phyloP scores from a whole-genome alignment of 2,797 vertebrate genomes.

The Diceros bicornis region DNA sequence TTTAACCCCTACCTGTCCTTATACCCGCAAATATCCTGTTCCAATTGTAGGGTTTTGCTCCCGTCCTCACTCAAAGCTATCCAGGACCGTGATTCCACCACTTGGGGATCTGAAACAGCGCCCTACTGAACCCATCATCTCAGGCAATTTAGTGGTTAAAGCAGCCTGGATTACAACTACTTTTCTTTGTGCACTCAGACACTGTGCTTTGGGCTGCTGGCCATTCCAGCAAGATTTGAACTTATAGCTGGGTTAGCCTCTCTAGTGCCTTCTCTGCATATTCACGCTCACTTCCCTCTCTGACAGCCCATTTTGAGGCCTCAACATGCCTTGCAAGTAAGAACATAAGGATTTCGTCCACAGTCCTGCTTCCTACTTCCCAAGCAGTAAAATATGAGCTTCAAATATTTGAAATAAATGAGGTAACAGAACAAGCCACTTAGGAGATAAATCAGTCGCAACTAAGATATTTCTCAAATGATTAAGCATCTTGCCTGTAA shows the following conservation, averaged over 20 bases:
- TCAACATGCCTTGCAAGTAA: background rate
- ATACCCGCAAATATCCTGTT: background rate
- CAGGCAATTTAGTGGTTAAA: background rate
- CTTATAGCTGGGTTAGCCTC: background rate
- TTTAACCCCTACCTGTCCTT: background rate
- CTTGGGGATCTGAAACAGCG: background rate
- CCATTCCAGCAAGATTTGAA: background rate
- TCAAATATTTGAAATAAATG: slow-evolving; percentile 42
- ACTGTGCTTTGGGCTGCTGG: background rate
- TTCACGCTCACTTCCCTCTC: background rate
- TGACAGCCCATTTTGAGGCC: background rate
- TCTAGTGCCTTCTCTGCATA: background rate
- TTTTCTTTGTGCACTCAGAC: background rate
- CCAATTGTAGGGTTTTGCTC: background rate
- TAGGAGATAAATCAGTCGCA: background rate
- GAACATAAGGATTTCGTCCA: background rate
- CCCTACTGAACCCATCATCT: background rate
- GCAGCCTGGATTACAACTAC: background rate
- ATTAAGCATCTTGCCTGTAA: background rate
- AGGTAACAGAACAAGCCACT: background rate
- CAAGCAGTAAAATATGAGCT: background rate
- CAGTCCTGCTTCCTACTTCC: background rate
- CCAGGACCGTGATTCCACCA: background rate
- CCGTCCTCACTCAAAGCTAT: background rate
- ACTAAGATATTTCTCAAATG: slow-evolving; percentile 19